Conservation (phyloP, 1,140 invertebrate species). For the Steinernema khuongi region DNA sequence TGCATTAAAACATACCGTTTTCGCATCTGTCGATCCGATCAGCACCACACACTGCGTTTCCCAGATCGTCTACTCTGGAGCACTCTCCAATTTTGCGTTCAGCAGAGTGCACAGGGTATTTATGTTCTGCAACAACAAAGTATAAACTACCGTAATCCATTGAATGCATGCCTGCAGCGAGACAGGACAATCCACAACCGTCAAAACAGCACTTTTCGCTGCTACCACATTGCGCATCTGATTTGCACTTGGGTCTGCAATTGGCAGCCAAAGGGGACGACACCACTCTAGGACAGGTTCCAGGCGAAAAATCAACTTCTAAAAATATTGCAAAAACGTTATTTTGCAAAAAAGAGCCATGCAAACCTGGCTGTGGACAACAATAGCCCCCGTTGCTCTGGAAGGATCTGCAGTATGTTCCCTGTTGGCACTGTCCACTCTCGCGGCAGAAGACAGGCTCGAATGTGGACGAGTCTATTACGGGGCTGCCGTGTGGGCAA, state of each 20-base stretch:
- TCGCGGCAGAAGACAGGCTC: conserved; percentile 30
- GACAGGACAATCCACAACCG: conserved; percentile 36
- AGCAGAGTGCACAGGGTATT: background rate
- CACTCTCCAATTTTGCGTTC: conserved; percentile 27
- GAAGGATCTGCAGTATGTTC: conserved; percentile 35
- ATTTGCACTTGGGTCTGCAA: conserved; percentile 34
- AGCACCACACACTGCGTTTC: conserved; percentile 30
- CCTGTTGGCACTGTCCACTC: conserved; percentile 17
- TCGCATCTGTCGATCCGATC: conserved; percentile 14
- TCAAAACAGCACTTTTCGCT: conserved; percentile 34
- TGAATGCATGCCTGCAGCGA: conserved; percentile 16
- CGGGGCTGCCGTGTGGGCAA: conserved; percentile 28
- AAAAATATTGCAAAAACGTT: conserved; percentile 1
- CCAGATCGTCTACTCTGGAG: conserved; percentile 28
- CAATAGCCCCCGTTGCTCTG: conserved; percentile 32
- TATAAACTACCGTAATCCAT: background rate
- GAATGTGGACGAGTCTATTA: conserved; percentile 31
- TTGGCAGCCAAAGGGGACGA: background rate
- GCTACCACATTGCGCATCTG: conserved; percentile 35
- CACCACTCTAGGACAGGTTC: conserved; percentile 36
- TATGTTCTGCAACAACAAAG: conserved; percentile 20
- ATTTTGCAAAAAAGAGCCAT: background rate
- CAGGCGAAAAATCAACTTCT: conserved; percentile 28
- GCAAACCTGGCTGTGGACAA: conserved; percentile 34
- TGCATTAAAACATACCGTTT: background rate